Percentiles rank a stretch among this genome's conserved stretches.
These are phyloP conservation scores for Hirtodrosophila alboralis DNA, from an alignment of 2,888 invertebrate species.

Conservation along the genomic window DNA sequence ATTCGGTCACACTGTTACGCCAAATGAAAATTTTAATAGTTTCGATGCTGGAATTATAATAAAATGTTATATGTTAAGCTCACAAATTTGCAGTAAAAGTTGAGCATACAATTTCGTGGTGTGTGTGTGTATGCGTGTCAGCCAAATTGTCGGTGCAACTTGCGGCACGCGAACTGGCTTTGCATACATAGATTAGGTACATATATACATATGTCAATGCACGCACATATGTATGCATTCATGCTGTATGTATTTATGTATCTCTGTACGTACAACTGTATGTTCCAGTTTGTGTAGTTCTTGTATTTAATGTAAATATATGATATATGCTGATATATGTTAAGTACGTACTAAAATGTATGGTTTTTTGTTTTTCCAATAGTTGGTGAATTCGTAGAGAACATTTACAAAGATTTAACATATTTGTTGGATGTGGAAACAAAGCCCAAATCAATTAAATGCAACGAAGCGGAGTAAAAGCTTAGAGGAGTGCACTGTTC, in stretches of 20 bases:
- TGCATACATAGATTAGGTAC: neutral
- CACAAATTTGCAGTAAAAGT: neutral
- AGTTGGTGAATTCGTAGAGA: neutral
- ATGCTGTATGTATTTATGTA: neutral
- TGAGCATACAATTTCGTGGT: neutral
- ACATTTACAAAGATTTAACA: neutral
- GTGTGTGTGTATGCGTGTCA: neutral
- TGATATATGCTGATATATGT: neutral
- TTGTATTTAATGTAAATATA: neutral
- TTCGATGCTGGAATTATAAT: conserved; percentile 1
- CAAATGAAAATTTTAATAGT: conserved; percentile 7
- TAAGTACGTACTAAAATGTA: no score
- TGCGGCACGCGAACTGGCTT: neutral
- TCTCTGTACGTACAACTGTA: neutral
- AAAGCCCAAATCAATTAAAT: conserved; percentile 18
- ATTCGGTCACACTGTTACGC: conserved; percentile 13
- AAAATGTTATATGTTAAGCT: conserved; percentile 2
- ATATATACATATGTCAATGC: conserved; percentile 1
- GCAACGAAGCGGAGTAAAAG: conserved; percentile 27
- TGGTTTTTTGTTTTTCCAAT: no score
- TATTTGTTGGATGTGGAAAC: conserved; percentile 35
- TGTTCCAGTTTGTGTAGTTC: neutral
- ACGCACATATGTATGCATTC: conserved; percentile 1
- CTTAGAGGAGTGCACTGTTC: conserved; percentile 23
- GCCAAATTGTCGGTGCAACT: neutral